phyloP scores from a whole-genome alignment of 2,797 vertebrate genomes.

The Petrocephalus schoutedeni region DNA sequence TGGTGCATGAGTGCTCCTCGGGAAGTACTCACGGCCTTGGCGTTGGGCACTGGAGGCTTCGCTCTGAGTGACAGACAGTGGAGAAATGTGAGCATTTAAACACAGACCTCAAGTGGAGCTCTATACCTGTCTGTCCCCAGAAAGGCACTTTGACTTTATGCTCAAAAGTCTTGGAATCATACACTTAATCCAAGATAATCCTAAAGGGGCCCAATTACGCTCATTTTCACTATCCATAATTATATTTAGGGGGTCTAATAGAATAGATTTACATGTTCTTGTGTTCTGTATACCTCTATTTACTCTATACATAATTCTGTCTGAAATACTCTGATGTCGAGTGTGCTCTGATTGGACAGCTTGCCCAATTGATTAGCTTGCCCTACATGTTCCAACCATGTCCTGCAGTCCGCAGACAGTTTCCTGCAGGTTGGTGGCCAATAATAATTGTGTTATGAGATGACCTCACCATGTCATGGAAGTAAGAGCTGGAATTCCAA shows the following conservation, averaged over 20 bases:
- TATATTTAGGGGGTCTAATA: not conserved
- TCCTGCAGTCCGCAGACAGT: not conserved
- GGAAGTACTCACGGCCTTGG: constrained; percentile 50
- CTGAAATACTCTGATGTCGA: not conserved
- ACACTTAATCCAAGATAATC: not conserved
- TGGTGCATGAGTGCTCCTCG: not conserved
- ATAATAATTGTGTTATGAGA: not conserved
- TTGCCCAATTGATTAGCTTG: not conserved
- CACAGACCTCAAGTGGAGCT: not conserved
- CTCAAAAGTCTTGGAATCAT: not conserved
- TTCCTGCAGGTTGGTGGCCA: not conserved
- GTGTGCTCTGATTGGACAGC: not conserved
- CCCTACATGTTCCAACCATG: not conserved
- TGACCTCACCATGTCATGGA: not conserved
- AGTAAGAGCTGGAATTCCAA: not conserved
- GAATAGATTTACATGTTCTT: not conserved
- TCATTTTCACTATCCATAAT: not conserved
- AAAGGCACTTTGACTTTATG: not conserved
- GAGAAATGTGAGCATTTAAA: not conserved
- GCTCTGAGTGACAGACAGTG: constrained; percentile 38
- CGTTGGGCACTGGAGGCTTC: constrained; percentile 56
- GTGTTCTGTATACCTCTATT: not conserved
- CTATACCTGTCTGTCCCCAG: not conserved
- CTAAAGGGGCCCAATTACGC: not conserved
- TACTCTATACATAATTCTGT: not conserved